phyloP scores from a whole-genome alignment of 2,888 invertebrate species.

The Pachycephus smyrnensis region DNA sequence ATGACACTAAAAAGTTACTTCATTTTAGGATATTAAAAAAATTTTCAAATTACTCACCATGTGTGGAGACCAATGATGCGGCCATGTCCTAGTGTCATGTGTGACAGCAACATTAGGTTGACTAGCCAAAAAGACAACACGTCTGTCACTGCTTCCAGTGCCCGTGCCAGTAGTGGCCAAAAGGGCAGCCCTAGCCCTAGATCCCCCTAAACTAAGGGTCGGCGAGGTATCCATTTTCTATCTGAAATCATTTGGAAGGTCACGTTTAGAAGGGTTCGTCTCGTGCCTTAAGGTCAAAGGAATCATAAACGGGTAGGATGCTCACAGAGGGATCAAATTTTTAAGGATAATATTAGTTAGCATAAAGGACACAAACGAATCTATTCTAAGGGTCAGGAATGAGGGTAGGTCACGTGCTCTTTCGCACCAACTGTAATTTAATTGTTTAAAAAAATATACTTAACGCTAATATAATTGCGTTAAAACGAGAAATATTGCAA shows the following conservation, averaged over 20 bases:
- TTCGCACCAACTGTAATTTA: background rate
- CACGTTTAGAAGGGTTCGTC: background rate
- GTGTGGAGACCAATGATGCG: conserved; percentile 64
- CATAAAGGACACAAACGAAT: background rate
- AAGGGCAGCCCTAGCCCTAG: conserved; percentile 60
- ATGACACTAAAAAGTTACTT: background rate
- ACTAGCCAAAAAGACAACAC: conserved; percentile 63
- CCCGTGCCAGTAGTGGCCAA: conserved; percentile 57
- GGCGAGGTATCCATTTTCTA: conserved; percentile 62
- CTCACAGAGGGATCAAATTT: background rate
- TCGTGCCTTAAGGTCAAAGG: background rate
- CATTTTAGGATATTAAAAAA: background rate
- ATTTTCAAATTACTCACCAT: conserved; percentile 48
- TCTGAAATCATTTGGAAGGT: conserved; percentile 11
- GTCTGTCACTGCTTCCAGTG: conserved; percentile 59
- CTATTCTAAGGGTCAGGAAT: background rate
- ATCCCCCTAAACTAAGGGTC: conserved; percentile 58
- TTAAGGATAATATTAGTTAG: background rate
- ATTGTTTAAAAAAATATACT: background rate
- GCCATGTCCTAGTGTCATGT: conserved; percentile 63
- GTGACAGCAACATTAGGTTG: conserved; percentile 41
- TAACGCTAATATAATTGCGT: background rate
- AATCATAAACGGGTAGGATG: background rate
- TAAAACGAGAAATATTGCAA: background rate
- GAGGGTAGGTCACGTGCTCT: background rate